These are phyloP conservation scores for Jaculus jaculus DNA, from an alignment of 2,113 vertebrate species.

Conservation along the genomic window DNA sequence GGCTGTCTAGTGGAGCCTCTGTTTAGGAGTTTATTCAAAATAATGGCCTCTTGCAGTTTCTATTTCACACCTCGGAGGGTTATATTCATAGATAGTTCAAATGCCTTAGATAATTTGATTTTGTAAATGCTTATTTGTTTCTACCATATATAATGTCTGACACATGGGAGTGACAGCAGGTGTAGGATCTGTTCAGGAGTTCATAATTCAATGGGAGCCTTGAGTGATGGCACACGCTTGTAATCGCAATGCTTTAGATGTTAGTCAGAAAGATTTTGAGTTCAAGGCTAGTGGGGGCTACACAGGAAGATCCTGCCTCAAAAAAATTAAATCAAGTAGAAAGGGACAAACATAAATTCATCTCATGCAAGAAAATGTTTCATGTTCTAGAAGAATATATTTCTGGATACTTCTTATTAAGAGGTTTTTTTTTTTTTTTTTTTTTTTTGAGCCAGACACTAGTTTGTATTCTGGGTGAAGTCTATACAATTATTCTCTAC, in stretches of 20 bases:
- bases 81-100: neutral
- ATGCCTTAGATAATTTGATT: neutral
- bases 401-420: neutral
- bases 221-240: neutral
- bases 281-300: neutral
- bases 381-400: neutral
- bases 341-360: neutral
- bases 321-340: neutral
- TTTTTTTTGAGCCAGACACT: neutral
- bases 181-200: neutral
- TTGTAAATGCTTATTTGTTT: neutral
- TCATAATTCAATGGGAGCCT: neutral
- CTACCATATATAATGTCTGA: neutral
- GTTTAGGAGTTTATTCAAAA: neutral
- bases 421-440: neutral
- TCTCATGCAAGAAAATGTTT: neutral
- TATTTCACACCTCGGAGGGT: neutral
- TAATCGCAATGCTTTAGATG: too few species aligned
- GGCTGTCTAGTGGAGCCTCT: too few species aligned
- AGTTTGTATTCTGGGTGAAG: neutral
- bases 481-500: neutral
- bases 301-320: neutral
- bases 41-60: neutral
- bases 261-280: neutral
- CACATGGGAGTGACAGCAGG: accelerated